Conservation (phyloP, 2,113 vertebrate species). For the Sturnira hondurensis region DNA sequence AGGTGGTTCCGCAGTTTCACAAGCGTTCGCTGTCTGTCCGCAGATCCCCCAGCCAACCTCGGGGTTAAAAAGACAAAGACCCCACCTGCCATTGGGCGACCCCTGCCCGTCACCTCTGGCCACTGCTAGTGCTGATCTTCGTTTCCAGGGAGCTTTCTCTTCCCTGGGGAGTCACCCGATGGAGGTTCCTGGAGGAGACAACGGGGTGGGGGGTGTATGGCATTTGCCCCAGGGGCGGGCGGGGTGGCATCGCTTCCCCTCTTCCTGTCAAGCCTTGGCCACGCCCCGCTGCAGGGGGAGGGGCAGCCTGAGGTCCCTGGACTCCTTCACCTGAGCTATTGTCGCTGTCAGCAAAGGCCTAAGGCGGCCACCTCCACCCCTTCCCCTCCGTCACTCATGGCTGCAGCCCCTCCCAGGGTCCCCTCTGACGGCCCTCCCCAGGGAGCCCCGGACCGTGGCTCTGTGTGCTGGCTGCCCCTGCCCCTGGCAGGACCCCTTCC, state of each 20-base stretch:
- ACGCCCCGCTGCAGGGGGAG: rapidly evolving
- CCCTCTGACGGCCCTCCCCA: rapidly evolving
- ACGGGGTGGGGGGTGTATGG: too few species aligned
- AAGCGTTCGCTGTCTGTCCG: not conserved
- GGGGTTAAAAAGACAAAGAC: not conserved
- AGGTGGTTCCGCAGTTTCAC: not conserved
- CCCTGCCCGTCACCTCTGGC: not conserved
- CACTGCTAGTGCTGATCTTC: rapidly evolving
- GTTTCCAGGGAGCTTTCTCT: rapidly evolving
- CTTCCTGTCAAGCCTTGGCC: rapidly evolving
- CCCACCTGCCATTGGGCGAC: not conserved
- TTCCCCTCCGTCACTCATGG: too few species aligned
- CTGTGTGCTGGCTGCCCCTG: rapidly evolving
- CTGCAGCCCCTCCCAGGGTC: rapidly evolving
- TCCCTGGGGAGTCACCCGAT: rapidly evolving
- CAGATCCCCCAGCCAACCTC: not conserved
- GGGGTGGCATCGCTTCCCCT: rapidly evolving
- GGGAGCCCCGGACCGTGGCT: not conserved
- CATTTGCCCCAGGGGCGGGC: rapidly evolving
- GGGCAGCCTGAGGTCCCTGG: rapidly evolving
- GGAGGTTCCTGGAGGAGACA: not conserved
- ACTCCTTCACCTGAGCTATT: rapidly evolving
- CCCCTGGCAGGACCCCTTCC: rapidly evolving
- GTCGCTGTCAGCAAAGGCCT: rapidly evolving
- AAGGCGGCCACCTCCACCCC: rapidly evolving